A percentile compares a stretch with the other conserved stretches of the same genome.
These are phyloP conservation scores for Microtus oregoni DNA, from an alignment of 2,113 vertebrate genomes.

Conservation along the genomic window DNA sequence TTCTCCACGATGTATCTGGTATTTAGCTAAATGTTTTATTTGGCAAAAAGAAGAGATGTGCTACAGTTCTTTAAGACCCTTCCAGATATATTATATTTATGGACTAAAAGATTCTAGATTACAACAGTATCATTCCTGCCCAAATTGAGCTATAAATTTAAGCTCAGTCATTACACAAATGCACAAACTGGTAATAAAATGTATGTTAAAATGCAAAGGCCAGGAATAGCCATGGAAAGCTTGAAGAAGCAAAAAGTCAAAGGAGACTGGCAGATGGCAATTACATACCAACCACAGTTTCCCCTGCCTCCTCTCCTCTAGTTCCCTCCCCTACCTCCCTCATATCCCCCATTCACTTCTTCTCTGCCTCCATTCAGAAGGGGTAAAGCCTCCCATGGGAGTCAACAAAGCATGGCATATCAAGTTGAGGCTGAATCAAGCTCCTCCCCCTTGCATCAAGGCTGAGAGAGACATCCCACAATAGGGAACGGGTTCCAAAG, in stretches of 20 bases:
- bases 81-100: conserved; percentile 22
- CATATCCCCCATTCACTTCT: too few species aligned
- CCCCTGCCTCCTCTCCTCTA: too few species aligned
- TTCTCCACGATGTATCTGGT: neutral
- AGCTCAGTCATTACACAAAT: conserved; percentile 6
- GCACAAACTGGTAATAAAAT: conserved; percentile 24
- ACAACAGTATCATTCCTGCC: conserved; percentile 3
- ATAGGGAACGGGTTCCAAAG: too few species aligned
- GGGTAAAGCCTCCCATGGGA: too few species aligned
- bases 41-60: neutral
- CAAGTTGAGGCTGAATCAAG: too few species aligned
- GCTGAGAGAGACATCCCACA: too few species aligned
- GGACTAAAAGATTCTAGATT: neutral
- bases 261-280: neutral
- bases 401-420: too few species aligned
- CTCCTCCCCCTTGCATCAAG: too few species aligned
- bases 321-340: too few species aligned
- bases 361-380: too few species aligned
- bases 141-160: conserved; percentile 11
- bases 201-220: conserved; percentile 19
- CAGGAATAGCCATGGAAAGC: neutral
- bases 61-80: neutral
- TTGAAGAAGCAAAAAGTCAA: neutral
- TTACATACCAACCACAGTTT: too few species aligned
- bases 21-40: conserved; percentile 29